phyloP scores from a whole-genome alignment of 2,888 invertebrate species.

The Ceraclea dissimilis region DNA sequence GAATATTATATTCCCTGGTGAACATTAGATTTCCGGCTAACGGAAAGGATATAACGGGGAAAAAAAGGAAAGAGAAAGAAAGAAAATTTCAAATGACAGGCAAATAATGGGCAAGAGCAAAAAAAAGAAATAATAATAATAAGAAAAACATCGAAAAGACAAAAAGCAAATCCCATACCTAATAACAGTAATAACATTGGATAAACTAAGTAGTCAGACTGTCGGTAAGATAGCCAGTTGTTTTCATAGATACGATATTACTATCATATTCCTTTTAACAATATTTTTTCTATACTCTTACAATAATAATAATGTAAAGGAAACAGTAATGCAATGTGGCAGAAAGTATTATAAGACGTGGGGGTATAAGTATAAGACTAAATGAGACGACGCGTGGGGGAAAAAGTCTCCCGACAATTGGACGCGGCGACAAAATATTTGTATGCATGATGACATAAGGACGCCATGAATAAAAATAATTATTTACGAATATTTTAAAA shows the following conservation, averaged over 20 bases:
- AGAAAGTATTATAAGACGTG: too few species aligned
- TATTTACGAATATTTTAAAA: too few species aligned
- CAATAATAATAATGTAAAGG: too few species aligned
- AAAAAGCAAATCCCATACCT: not conserved
- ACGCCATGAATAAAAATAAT: too few species aligned
- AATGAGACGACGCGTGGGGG: too few species aligned
- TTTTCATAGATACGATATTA: not conserved
- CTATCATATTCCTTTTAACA: too few species aligned
- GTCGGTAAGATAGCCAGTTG: not conserved
- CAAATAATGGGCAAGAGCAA: not conserved
- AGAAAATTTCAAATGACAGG: conserved; percentile 1
- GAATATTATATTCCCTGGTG: not conserved
- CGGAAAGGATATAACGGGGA: conserved; percentile 1
- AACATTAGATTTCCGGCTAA: conserved; percentile 2
- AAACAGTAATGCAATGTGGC: too few species aligned
- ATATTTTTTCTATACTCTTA: too few species aligned
- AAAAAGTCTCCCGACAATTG: too few species aligned
- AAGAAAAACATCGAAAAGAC: not conserved
- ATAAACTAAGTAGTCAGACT: not conserved
- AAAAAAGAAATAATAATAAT: not conserved
- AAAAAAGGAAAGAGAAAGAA: not conserved
- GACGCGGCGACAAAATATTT: too few species aligned
- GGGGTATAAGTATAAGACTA: too few species aligned
- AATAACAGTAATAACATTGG: not conserved
- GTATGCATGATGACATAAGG: too few species aligned